Evolutionary conservation across 1,140 invertebrate genomes (phyloP), one percentile per base, ranked within the genome.

Genomic region (Sarcophaga bullata): DNA sequence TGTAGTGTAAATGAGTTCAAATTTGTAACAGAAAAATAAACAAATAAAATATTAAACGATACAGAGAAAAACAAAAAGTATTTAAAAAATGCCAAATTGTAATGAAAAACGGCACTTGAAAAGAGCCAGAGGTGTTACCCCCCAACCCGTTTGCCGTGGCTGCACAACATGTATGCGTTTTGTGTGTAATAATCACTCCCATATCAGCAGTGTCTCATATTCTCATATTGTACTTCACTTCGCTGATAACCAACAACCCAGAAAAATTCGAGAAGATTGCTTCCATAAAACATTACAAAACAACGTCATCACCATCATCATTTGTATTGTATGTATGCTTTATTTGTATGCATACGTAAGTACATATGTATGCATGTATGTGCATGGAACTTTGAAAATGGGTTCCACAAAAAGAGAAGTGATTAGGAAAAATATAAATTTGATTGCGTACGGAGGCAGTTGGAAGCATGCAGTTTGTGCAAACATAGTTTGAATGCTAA

Each of bases 1-100:
- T 68, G 62, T 68, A 68, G 62, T 68, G 62, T 68, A 68, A 68
- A 68, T 68, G 62, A 68, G 62, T 68, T 68, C 62, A 68, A 68
- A 68, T 68, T 68, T 68, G 17, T 68, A 68, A 68, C 62, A 68
- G 62, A 68, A 8, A 68, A 68, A 68, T n/a, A 17, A 68, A 68
- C 62, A 68, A 68, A 58, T n/a, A n/a, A 58, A 58, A n/a, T 58
- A n/a, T 58, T 0, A n/a, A 58, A 58, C 7, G 19, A 68, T 17
- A 68, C 19, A 68, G 19, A 68, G 6, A 68, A 68, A 37, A 19
- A 68, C n/a, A 68, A 17, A 68, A 52, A 10, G 50, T 58, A 58
- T 13, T 11, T 58, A 9, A 68, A 37, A 37, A 37, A 37, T n/a
- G 25, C 25, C 1, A 37, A 37, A 37, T 37, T 37, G 25, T 37